Evolutionary conservation across 2,113 vertebrate genomes (phyloP).

Genomic region (Misgurnus mizolepis): DNA sequence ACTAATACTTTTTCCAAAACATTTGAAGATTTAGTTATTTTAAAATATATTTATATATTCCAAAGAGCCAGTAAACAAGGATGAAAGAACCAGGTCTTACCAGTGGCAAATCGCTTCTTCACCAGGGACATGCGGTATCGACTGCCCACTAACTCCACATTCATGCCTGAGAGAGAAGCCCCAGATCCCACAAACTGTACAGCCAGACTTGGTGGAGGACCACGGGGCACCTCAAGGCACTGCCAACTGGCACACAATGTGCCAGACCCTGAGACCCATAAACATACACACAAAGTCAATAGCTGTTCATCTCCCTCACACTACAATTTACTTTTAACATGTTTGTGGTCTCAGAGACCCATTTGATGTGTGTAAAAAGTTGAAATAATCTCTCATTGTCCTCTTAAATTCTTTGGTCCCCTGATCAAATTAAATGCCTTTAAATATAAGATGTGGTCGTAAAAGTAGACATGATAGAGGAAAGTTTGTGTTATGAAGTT

Average conservation of each 20-base stretch:
- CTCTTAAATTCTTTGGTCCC: too few relatives aligned
- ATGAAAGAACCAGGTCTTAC: constrained; percentile 61
- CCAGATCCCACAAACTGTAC: constrained; percentile 94
- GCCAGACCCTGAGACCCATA: constrained; percentile 72
- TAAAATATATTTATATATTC: too few relatives aligned
- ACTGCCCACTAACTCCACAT: constrained; percentile 85
- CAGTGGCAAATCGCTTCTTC: constrained; percentile 95
- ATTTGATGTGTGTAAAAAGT: not conserved
- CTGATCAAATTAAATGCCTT: too few relatives aligned
- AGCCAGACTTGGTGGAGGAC: constrained; percentile 82
- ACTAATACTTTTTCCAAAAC: too few relatives aligned
- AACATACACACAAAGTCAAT: constrained; percentile 33
- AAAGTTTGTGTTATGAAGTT: too few relatives aligned
- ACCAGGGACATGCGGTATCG: constrained; percentile 94
- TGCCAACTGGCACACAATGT: constrained; percentile 91
- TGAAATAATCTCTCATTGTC: not conserved
- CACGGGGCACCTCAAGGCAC: constrained; percentile 80
- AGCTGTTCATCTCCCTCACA: not conserved
- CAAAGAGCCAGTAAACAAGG: too few relatives aligned
- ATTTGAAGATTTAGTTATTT: too few relatives aligned
- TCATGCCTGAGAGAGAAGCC: constrained; percentile 84
- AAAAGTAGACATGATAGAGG: too few relatives aligned
- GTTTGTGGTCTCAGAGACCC: not conserved
- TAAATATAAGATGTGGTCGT: too few relatives aligned
- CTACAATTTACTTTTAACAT: too few relatives aligned